A percentile compares a stretch with the other conserved stretches of the same genome.
These are phyloP conservation scores for Meloidogyne hapla DNA, from an alignment of 1,140 invertebrate genomes.

Conservation along the genomic window DNA sequence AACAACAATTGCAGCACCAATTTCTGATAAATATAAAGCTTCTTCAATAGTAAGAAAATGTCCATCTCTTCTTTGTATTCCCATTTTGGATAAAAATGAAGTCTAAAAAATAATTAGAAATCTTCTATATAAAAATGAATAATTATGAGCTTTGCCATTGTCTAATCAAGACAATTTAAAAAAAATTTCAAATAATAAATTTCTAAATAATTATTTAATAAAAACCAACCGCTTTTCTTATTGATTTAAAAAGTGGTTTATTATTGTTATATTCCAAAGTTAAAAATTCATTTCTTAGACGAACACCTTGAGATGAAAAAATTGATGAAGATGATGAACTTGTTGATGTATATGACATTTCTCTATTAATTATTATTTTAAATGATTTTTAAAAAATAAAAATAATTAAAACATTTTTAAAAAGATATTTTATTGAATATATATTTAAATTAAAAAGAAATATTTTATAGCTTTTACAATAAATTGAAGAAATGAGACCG, in stretches of 20 bases:
- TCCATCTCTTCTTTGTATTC: slow-evolving; percentile 20
- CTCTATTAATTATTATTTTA: background rate
- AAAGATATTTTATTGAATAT: slow-evolving; percentile 1
- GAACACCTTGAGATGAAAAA: background rate
- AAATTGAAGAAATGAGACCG: too few species aligned
- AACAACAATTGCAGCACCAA: slow-evolving; percentile 37
- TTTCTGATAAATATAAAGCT: slow-evolving; percentile 42
- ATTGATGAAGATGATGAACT: background rate
- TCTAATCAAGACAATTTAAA: too few species aligned
- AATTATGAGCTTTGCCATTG: too few species aligned
- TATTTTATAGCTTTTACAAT: too few species aligned
- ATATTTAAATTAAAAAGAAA: background rate
- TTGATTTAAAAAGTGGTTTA: slow-evolving; percentile 21
- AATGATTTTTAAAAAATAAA: slow-evolving; percentile 4
- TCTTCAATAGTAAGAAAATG: slow-evolving; percentile 43
- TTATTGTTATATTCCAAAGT: slow-evolving; percentile 14
- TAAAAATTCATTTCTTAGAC: slow-evolving; percentile 13
- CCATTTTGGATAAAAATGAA: slow-evolving; percentile 38
- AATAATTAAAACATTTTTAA: background rate
- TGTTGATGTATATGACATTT: background rate
- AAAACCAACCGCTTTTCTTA: slow-evolving; percentile 10
- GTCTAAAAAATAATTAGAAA: slow-evolving; percentile 33
- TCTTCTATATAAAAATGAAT: too few species aligned
- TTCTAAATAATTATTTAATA: background rate
- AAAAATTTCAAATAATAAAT: background rate